Base-by-base conservation (phyloP, 2,888 invertebrate species). In the Agriopis aurantiaria region DNA sequence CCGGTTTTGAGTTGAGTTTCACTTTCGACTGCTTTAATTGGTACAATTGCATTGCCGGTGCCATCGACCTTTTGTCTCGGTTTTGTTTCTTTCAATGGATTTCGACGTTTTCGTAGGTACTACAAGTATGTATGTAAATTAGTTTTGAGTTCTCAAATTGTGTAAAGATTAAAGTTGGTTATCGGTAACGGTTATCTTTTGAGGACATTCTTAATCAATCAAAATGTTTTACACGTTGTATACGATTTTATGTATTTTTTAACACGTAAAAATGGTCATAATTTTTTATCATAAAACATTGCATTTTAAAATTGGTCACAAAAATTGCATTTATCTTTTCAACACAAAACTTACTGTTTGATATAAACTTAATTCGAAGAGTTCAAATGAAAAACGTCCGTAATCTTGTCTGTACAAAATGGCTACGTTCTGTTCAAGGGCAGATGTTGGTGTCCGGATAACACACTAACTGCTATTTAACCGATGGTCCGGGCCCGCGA, bases 11-110 rank as follows among this genome's bases (percentile, higher is more conserved):
- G 80, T 84, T 84, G 86, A 87, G 93, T 93, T 93, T 94, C 93
- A 92, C 93, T 94, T 92, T 94, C 92, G 82, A 84, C 80, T 81
- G 84, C 78, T 14, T 91, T 92, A 91, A 92, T 93, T 93, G 91
- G 88, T 90, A 87, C 91, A 89, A 92, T 91, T 89, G 88, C 82
- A 84, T 81, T 84, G 84, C 76, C 78, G 80, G 82, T 85, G 88
- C 81, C 86, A 86, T 83, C 86, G 89, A 89, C 87, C 89, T 87
- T 57, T 87, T 87, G 83, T 85, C 78, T 85, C 67, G 75, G 71
- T 76, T 73, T 74, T 74, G 82, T 80, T 81, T 79, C 76, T 79
- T 81, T 76, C 69, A 74, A 73, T 17, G 73, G 78, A 76, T 82
- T 81, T 81, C 75, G 76, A 75, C 33, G 33, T 74, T 73, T 75